Conservation (phyloP, 2,888 invertebrate genomes). For the Synergus itoensis region DNA sequence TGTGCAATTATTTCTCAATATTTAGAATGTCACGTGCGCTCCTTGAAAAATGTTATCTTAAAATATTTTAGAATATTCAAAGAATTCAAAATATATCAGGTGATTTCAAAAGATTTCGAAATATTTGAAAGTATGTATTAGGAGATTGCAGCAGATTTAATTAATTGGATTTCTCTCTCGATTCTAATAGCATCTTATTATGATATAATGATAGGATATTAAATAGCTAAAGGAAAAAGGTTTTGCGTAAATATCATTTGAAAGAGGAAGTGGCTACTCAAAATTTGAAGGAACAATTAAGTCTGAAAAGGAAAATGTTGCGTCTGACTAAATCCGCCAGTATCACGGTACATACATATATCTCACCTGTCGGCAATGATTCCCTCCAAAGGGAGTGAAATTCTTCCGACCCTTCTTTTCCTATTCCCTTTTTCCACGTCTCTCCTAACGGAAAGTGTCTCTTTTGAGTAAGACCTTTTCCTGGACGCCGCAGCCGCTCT, state of each 20-base stretch:
- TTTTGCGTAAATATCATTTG: background rate
- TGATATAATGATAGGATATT: no score
- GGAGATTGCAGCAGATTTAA: no score
- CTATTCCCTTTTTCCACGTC: slow-evolving; percentile 34
- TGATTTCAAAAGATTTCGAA: no score
- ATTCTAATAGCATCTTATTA: no score
- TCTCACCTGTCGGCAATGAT: slow-evolving; percentile 39
- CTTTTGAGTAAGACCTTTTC: slow-evolving; percentile 37
- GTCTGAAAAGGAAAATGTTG: slow-evolving; percentile 3
- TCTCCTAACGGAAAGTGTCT: slow-evolving; percentile 26
- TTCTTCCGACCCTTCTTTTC: slow-evolving; percentile 40
- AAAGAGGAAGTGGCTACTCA: background rate
- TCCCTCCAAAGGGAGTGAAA: slow-evolving; percentile 12
- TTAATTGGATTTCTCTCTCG: no score
- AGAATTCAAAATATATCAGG: no score
- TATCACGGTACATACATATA: slow-evolving; percentile 15
- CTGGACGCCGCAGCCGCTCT: slow-evolving; percentile 40
- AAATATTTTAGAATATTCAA: no score
- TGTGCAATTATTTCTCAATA: no score
- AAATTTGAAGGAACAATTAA: slow-evolving; percentile 30
- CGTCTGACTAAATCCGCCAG: slow-evolving; percentile 9
- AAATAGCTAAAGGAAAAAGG: no score
- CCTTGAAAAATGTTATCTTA: no score
- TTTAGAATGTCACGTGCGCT: no score
- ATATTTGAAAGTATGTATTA: no score